These are phyloP conservation scores for Porites lutea DNA, from an alignment of 64 coral and sea anemone genomes.

Conservation along the genomic window DNA sequence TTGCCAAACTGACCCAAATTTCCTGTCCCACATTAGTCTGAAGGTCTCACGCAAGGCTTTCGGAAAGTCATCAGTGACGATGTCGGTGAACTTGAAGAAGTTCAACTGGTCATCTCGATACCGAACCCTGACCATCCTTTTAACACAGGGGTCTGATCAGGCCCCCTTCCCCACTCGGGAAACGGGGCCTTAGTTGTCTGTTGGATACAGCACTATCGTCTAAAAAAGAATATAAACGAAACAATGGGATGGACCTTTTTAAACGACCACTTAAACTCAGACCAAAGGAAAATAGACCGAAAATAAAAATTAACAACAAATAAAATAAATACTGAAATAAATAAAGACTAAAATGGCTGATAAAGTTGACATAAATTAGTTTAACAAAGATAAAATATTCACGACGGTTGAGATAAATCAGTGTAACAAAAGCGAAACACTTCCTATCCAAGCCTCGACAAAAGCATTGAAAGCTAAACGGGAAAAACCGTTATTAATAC, in stretches of 20 bases:
- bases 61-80: no score
- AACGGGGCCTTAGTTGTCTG: constrained; percentile 15
- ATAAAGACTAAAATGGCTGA: not conserved
- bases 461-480: not conserved
- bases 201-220: constrained; percentile 17
- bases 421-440: constrained; percentile 4
- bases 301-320: constrained; percentile 21
- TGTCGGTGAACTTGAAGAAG: no score
- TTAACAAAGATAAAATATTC: not conserved
- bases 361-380: constrained; percentile 4
- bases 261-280: not conserved
- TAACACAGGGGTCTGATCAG: not conserved
- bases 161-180: not conserved
- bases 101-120: no score
- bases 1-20: no score
- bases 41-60: no score
- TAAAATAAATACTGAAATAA: constrained; percentile 6
- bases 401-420: constrained; percentile 13
- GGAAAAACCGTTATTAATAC: not conserved
- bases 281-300: constrained; percentile 11
- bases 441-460: not conserved
- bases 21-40: no score
- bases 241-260: not conserved
- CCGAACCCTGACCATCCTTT: no score
- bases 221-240: constrained; percentile 8